phyloP scores from a whole-genome alignment of 1,140 invertebrate genomes.

The Muscidifurax raptorellus region DNA sequence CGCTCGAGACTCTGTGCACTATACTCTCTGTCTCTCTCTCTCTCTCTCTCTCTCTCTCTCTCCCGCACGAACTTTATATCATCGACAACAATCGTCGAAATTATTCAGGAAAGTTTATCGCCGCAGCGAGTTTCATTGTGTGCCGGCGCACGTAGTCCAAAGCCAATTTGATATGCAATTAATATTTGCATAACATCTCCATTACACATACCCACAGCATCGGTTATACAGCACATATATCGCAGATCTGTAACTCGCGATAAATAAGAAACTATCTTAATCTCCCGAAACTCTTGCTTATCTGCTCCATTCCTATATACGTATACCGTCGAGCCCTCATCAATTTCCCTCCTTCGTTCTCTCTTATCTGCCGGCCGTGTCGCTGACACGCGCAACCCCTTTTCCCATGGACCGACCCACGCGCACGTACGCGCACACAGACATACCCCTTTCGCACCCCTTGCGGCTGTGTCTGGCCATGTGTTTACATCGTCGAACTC shows the following conservation, averaged over 20 bases:
- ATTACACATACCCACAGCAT: not conserved
- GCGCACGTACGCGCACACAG: not conserved
- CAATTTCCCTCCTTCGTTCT: slow-evolving; percentile 44
- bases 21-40: too few relatives aligned
- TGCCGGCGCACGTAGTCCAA: too few relatives aligned
- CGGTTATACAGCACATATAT: too few relatives aligned
- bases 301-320: too few relatives aligned
- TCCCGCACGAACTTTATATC: not conserved
- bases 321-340: not conserved
- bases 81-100: not conserved
- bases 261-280: not conserved
- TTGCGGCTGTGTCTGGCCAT: not conserved
- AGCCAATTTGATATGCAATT: not conserved
- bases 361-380: slow-evolving; percentile 46
- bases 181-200: slow-evolving; percentile 10
- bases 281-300: not conserved
- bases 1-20: too few relatives aligned
- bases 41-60: too few relatives aligned
- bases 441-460: slow-evolving; percentile 40
- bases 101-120: not conserved
- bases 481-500: slow-evolving; percentile 61
- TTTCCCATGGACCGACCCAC: not conserved
- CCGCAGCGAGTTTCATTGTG: too few relatives aligned
- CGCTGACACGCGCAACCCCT: slow-evolving; percentile 19
- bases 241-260: too few relatives aligned